Conservation (phyloP, 2,888 invertebrate species). For the Polydrusus tereticollis region DNA sequence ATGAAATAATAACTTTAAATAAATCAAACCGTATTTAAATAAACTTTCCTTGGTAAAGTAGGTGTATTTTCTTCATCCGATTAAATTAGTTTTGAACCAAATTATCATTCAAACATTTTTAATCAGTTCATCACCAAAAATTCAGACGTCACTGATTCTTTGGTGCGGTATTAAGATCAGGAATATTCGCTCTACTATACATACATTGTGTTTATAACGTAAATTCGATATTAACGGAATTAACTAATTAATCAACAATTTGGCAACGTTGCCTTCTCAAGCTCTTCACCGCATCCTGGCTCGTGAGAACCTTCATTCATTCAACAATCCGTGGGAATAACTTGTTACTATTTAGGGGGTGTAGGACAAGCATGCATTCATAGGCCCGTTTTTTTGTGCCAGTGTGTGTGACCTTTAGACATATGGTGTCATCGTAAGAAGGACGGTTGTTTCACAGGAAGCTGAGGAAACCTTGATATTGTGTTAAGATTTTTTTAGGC, state of each 20-base stretch:
- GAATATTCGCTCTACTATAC: too few species aligned
- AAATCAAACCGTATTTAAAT: too few species aligned
- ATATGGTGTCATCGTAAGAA: slow-evolving; percentile 31
- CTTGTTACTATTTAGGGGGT: slow-evolving; percentile 45
- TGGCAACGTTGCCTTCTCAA: slow-evolving; percentile 28
- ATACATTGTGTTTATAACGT: too few species aligned
- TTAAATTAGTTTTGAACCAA: too few species aligned
- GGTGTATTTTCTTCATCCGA: too few species aligned
- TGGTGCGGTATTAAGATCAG: too few species aligned
- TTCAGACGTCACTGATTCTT: too few species aligned
- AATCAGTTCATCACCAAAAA: too few species aligned
- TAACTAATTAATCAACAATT: not conserved
- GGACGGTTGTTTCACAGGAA: slow-evolving; percentile 13
- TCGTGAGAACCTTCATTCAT: slow-evolving; percentile 45
- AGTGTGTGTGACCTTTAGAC: slow-evolving; percentile 31
- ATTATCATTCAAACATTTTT: too few species aligned
- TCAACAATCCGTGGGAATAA: slow-evolving; percentile 43
- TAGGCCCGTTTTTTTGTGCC: slow-evolving; percentile 20
- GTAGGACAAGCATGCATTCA: slow-evolving; percentile 34
- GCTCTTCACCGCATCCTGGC: slow-evolving; percentile 42
- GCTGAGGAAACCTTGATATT: not conserved
- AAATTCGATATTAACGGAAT: too few species aligned
- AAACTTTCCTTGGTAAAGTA: too few species aligned
- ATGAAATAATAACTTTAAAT: too few species aligned
- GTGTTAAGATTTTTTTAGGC: not conserved